Base-by-base conservation (phyloP, 35 echinoderm and acorn worm species). In the Antedon bifida region DNA sequence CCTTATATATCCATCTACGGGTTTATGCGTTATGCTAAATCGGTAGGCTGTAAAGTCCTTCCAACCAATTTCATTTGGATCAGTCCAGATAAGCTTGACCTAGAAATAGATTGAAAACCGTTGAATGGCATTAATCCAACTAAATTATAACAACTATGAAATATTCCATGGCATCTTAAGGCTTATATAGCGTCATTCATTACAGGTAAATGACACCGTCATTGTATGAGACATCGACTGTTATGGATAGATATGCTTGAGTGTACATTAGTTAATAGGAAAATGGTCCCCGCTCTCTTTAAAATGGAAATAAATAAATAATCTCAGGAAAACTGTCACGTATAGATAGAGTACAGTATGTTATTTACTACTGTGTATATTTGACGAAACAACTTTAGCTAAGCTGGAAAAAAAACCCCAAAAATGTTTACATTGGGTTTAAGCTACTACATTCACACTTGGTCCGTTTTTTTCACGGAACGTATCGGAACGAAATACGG, bases 1-100 rank as follows among this genome's bases (percentile, higher is more conserved):
- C 95, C 91, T 92, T 2, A 99, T 99, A 46, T 84, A 93, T 12
- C 95, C 95, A 35, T 88, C 84, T 3, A 46, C 75, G 10, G 91
- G 91, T 88, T 73, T 90, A 33, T 99, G 95, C 29, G 64, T 82
- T 1, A 99, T 76, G 29, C 74, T 79, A 91, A 91, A 99, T 81
- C 95, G 92, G 83, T 99, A 99, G 30, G 95, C 95, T 30, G 91
- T 92, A 38, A 92, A 97, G 55, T 89, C 84, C 76, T 90, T 99
- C 95, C 95, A 99, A 36, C 95, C 95, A 10, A 92, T 92, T 74
- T 84, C 75, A 3, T 88, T 86, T 33, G 88, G 81, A 88, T 99
- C 95, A 30, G 78, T 80, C 95, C 95, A 99, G 26, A 99, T 86
- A 23, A 92, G 76, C 30, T 81, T 97, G 1, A 92, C 90, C 90